Evolutionary conservation across 2,888 invertebrate species (phyloP).

Genomic region (Anaspis maculata): DNA sequence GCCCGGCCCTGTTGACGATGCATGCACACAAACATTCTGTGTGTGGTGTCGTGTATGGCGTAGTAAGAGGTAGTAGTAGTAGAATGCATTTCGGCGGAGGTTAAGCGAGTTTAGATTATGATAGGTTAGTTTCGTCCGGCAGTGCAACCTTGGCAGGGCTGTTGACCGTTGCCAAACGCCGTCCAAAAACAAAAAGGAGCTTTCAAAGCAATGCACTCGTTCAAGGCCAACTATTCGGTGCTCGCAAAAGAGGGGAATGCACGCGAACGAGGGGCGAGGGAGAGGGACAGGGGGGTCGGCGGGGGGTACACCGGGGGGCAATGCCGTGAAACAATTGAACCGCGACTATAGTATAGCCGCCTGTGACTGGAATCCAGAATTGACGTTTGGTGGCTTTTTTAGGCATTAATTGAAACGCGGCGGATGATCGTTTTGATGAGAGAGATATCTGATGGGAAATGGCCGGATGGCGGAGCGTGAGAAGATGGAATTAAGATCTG

Average conservation of each 20-base stretch:
- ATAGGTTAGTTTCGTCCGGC: conserved; percentile 40
- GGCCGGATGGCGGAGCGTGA: too few relatives aligned
- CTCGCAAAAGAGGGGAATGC: conserved; percentile 30
- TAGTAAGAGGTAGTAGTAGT: too few relatives aligned
- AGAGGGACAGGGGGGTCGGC: conserved; percentile 21
- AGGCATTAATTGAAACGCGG: conserved; percentile 9
- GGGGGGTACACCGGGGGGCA: too few relatives aligned
- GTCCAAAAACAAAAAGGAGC: conserved; percentile 43
- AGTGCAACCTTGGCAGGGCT: conserved; percentile 42
- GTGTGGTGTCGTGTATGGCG: too few relatives aligned
- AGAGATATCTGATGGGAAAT: not conserved
- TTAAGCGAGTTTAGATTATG: conserved; percentile 39
- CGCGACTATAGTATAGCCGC: conserved; percentile 41
- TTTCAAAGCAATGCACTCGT: conserved; percentile 44
- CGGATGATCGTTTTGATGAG: not conserved
- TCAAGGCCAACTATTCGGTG: conserved; percentile 44
- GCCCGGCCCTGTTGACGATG: too few relatives aligned
- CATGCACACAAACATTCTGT: too few relatives aligned
- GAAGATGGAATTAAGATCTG: conserved; percentile 9
- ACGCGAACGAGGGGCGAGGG: conserved; percentile 23
- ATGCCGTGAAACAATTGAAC: conserved; percentile 43
- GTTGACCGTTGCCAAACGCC: conserved; percentile 44
- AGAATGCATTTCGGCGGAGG: conserved; percentile 19
- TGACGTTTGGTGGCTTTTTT: conserved; percentile 39
- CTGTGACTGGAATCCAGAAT: conserved; percentile 43